Conservation (phyloP, 2,797 vertebrate species). For the Sciurus carolinensis region DNA sequence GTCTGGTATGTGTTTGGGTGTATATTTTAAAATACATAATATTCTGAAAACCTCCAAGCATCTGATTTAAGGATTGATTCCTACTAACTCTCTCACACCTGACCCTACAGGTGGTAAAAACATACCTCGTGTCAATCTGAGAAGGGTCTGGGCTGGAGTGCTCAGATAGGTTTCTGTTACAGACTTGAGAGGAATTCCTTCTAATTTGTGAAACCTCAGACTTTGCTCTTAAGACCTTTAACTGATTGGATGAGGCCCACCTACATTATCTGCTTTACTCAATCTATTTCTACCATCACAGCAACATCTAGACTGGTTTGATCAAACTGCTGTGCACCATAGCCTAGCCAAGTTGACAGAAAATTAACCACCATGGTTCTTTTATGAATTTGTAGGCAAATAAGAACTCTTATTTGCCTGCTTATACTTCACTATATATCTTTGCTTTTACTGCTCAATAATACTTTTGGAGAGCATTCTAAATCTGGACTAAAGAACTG, state of each 20-base stretch:
- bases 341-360: not conserved
- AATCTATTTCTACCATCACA: not conserved
- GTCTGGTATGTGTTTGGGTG: not conserved
- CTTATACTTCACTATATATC: not conserved
- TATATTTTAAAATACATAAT: too few relatives aligned
- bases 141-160: not conserved
- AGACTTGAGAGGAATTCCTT: not conserved
- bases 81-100: too few relatives aligned
- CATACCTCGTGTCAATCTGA: too few relatives aligned
- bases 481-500: not conserved
- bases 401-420: not conserved
- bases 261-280: not conserved
- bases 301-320: too few relatives aligned
- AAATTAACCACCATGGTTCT: not conserved
- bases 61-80: too few relatives aligned
- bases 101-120: too few relatives aligned
- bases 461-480: not conserved
- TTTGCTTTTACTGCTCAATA: not conserved
- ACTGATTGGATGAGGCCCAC: not conserved
- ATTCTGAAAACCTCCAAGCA: too few relatives aligned
- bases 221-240: not conserved
- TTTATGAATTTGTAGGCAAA: constrained; percentile 2
- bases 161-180: not conserved
- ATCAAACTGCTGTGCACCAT: too few relatives aligned
- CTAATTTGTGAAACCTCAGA: not conserved